These are phyloP conservation scores for Lasioglossum malachurum DNA, from an alignment of 2,888 invertebrate species.

Conservation along the genomic window DNA sequence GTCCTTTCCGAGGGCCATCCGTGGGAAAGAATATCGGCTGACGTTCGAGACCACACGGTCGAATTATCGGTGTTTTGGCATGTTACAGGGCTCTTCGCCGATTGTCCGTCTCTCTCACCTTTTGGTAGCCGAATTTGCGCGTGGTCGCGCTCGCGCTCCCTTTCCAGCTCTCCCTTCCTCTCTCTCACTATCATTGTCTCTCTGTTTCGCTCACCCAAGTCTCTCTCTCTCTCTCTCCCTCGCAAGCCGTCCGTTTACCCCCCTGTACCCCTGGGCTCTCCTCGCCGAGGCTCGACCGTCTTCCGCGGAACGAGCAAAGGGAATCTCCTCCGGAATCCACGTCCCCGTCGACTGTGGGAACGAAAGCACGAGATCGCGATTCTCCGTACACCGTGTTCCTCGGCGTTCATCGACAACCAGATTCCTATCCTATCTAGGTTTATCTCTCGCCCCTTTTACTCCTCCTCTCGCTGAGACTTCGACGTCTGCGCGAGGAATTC, in stretches of 20 bases:
- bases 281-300: slow-evolving; percentile 39
- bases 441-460: slow-evolving; percentile 29
- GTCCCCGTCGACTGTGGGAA: slow-evolving; percentile 82
- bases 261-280: slow-evolving; percentile 32
- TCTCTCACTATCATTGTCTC: not conserved
- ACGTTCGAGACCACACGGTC: slow-evolving; percentile 84
- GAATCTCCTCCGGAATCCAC: slow-evolving; percentile 81
- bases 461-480: not conserved
- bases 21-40: slow-evolving; percentile 83
- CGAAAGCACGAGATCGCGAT: slow-evolving; percentile 73
- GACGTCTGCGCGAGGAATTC: slow-evolving; percentile 32
- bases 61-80: slow-evolving; percentile 85
- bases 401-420: slow-evolving; percentile 69
- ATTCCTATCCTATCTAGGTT: slow-evolving; percentile 67
- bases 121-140: slow-evolving; percentile 47
- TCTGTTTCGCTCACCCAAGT: not conserved
- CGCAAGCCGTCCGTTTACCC: slow-evolving; percentile 42
- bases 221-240: not conserved
- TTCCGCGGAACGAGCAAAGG: slow-evolving; percentile 65
- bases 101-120: slow-evolving; percentile 47
- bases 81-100: slow-evolving; percentile 80
- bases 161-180: slow-evolving; percentile 40
- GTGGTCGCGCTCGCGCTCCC: slow-evolving; percentile 27
- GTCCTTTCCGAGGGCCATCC: slow-evolving; percentile 65
- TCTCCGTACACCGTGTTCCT: slow-evolving; percentile 70